Evolutionary conservation across 2,113 vertebrate species (phyloP).

Genomic region (Lophius piscatorius): DNA sequence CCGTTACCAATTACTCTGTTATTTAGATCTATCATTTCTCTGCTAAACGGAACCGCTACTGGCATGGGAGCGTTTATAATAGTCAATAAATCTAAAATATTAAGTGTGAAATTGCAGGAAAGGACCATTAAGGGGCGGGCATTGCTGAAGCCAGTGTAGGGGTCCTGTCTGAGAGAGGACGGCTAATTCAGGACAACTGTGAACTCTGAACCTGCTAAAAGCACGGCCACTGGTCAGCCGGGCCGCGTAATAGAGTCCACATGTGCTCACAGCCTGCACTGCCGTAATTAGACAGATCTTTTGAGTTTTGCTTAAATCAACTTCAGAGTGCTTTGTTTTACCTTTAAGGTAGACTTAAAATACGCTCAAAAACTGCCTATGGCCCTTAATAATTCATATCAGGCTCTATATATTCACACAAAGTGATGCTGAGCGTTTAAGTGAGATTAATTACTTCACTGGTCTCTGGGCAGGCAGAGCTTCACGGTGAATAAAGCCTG

Average conservation of each 20-base stretch:
- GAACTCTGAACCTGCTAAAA: constrained; percentile 91
- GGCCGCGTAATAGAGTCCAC: constrained; percentile 86
- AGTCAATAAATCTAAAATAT: constrained; percentile 99
- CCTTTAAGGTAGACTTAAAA: constrained; percentile 45
- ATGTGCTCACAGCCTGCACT: constrained; percentile 82
- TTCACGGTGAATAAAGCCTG: constrained; percentile 50
- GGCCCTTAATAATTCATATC: constrained; percentile 60
- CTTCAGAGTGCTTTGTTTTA: constrained; percentile 60
- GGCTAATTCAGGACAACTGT: constrained; percentile 98
- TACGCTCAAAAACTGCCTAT: constrained; percentile 40
- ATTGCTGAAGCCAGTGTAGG: constrained; percentile 85
- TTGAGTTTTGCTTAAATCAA: constrained; percentile 79
- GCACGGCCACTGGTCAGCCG: constrained; percentile 87
- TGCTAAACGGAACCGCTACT: constrained; percentile 87
- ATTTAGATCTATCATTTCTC: constrained; percentile 82
- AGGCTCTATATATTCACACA: constrained; percentile 56
- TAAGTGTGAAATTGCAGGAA: constrained; percentile 95
- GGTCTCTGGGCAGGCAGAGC: constrained; percentile 32
- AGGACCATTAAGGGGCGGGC: constrained; percentile 92
- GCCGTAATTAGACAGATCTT: constrained; percentile 78
- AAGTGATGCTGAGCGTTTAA: constrained; percentile 45
- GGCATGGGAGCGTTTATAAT: constrained; percentile 92
- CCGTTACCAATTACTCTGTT: constrained; percentile 82
- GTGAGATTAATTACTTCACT: constrained; percentile 37
- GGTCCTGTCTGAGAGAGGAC: constrained; percentile 85